Evolutionary conservation across 1,140 invertebrate genomes (phyloP).

Genomic region (Platyura marginata): DNA sequence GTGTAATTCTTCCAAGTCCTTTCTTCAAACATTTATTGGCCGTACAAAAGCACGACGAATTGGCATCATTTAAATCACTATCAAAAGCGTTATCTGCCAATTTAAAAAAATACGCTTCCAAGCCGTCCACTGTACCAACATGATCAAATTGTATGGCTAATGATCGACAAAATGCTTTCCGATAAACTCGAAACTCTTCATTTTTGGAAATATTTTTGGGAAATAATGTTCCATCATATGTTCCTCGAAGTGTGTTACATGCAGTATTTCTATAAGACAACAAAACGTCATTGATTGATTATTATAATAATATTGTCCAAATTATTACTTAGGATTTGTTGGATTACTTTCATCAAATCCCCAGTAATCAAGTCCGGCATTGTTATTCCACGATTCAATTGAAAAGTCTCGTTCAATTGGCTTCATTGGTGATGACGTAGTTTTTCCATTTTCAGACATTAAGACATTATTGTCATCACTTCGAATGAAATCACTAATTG

Average conservation of each 20-base stretch:
- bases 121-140: conserved; percentile 8
- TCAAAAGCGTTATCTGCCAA: conserved; percentile 34
- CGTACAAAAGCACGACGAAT: conserved; percentile 24
- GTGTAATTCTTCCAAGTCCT: conserved; percentile 42
- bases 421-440: no score
- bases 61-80: conserved; percentile 10
- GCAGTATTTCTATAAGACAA: conserved; percentile 26
- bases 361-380: conserved; percentile 37
- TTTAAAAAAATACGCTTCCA: conserved; percentile 25
- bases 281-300: no score
- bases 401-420: conserved; percentile 16
- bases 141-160: conserved; percentile 32
- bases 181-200: conserved; percentile 34
- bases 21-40: conserved; percentile 41
- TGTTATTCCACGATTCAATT: conserved; percentile 35
- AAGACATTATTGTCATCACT: no score
- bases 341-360: conserved; percentile 20
- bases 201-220: conserved; percentile 31
- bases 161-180: conserved; percentile 46
- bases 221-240: conserved; percentile 40
- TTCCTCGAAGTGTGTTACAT: conserved; percentile 36
- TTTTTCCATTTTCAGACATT: no score
- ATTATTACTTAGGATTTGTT: background rate
- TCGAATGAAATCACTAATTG: no score
- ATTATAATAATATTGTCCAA: no score